Conservation (phyloP, 1,140 invertebrate species). For the Ceratina japonica region DNA sequence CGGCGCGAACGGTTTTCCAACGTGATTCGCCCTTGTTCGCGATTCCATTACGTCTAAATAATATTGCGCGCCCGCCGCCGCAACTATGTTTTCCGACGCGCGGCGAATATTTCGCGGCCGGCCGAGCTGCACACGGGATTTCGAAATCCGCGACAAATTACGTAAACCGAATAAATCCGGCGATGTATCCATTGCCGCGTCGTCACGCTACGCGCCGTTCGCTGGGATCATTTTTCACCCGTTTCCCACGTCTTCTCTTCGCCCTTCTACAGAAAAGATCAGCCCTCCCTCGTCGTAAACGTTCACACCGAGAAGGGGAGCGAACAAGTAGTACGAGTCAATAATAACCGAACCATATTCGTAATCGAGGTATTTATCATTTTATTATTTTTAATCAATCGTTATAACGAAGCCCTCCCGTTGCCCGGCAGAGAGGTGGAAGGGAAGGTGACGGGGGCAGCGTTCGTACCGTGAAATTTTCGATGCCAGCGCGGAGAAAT, state of each 20-base stretch:
- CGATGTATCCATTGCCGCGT: neutral
- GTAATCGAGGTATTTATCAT: constrained; percentile 21
- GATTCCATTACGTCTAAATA: neutral
- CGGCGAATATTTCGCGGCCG: too few species aligned
- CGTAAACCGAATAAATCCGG: neutral
- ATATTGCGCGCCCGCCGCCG: neutral
- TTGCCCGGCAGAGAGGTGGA: neutral
- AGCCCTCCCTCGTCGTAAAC: constrained; percentile 26
- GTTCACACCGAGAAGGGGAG: constrained; percentile 24
- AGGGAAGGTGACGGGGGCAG: constrained; percentile 14
- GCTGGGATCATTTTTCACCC: constrained; percentile 11
- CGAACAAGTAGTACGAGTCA: neutral
- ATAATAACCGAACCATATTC: neutral
- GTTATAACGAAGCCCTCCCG: too few species aligned
- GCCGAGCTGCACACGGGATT: neutral
- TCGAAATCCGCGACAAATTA: neutral
- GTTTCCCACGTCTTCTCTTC: neutral
- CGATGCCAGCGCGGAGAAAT: constrained; percentile 32
- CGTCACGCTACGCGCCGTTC: neutral
- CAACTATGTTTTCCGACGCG: neutral
- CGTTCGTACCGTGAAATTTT: constrained; percentile 36
- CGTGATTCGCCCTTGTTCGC: neutral
- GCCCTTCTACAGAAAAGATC: constrained; percentile 60
- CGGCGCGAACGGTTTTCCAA: neutral
- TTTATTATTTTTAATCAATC: constrained; percentile 25